Evolutionary conservation across 2,797 vertebrate species (phyloP), one percentile per base, ranked within the genome.

Genomic region (Momotus momota): DNA sequence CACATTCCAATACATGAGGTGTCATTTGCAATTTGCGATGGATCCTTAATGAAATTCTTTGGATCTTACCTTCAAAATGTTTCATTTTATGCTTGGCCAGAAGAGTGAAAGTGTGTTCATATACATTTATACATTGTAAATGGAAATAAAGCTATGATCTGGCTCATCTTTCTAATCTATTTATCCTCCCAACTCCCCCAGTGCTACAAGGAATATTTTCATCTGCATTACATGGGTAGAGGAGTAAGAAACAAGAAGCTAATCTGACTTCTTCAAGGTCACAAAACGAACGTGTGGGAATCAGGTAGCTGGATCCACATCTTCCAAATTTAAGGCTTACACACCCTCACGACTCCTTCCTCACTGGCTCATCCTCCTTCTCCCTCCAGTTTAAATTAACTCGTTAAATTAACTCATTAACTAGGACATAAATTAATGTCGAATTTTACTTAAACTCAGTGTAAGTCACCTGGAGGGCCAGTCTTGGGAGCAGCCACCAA

Each of bases 81-180:
- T 97, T 97, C 90, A 94, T 96, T 97, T 98, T 96, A 91, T 97
- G 96, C 92, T 91, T 97, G 96, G 91, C 92, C 93, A 96, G 88
- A 97, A 94, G 86, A 97, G 57, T 61, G 88, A 87, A 94, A 95
- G 91, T 95, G 88, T 86, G 88, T 95, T 96, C 93, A 88, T 93
- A 94, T 90, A 96, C 96, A 96, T 96, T 97, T 95, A 92, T 97
- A 90, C 84, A 85, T 85, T 89, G 86, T 40, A 96, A 95, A 79
- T 95, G 88, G 88, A 97, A 97, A 95, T 96, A 84, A 93, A 97
- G 86, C 84, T 84, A 91, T 90, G 94, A 96, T 95, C 96, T 96
- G 95, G 94, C 94, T 96, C 94, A 60, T 97, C 93, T 94, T 93
- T 88, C 93, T 84, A 75, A 95, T 95, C 93, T 97, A 94, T 97